Evolutionary conservation across 2,888 invertebrate species (phyloP), one percentile per base, ranked within the genome.

Genomic region (Psococerastis gibbosa): DNA sequence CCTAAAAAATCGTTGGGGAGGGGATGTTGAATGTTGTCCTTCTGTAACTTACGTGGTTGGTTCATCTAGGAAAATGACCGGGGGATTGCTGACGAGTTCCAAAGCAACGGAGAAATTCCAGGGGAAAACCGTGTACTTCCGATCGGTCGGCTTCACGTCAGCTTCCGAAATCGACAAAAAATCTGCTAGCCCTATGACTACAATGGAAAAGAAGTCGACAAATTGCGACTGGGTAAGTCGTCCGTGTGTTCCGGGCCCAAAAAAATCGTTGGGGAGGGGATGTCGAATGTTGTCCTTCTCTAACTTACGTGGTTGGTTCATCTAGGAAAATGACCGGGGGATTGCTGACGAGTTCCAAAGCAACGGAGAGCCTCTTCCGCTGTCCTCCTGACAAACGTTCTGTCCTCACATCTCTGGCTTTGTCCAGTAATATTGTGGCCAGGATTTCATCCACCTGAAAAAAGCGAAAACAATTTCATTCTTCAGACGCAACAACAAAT

Each of bases 31-130:
- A 9, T 35, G 8, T n/a, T 35, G 9, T 9, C 17, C 9, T 9
- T 31, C n/a, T 34, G 17, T 34, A 41, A 64, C 69, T 69, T 60
- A 81, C 82, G 78, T 78, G 2, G 82, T 82, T 17, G 83, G 82
- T 58, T 83, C 82, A 58, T 83, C 83, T 52, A 83, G 63, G 58
- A 82, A 82, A 59, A 83, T 78, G 32, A 83, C 71, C 0, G 82
- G 81, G 8, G 83, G 84, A 58, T 84, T 84, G 62, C 78, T 82
- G 49, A 84, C 79, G 44, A 84, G 64, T 58, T 84, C 84, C 49
- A 81, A 57, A 1, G 81, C 83, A 3, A 84, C 72, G 0, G 79
- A 73, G 3, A 84, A 66, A 11, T 83, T 65, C 56, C n/a, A n/a
- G n/a, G n/a, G n/a, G n/a, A n/a, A n/a, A n/a, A n/a, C n/a, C n/a